Evolutionary conservation across 1,140 invertebrate species (phyloP).

Genomic region (Sarcophaga bullata): DNA sequence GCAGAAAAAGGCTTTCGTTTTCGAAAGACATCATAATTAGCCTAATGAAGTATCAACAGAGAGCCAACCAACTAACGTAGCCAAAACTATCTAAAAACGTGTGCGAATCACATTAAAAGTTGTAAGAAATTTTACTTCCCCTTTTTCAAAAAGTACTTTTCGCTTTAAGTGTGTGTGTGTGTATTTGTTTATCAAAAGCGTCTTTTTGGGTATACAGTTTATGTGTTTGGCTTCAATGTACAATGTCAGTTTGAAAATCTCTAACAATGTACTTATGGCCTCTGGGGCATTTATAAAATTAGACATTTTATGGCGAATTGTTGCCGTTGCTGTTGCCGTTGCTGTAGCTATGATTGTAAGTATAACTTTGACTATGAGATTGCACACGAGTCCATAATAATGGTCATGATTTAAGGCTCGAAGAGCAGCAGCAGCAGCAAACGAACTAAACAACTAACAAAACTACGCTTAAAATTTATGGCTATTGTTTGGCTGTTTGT

Average conservation of each 20-base stretch:
- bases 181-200: background rate
- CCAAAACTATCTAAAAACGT: no score
- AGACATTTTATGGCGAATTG: slow-evolving; percentile 28
- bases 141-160: no score
- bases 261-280: slow-evolving; percentile 6
- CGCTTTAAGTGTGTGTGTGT: background rate
- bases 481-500: slow-evolving; percentile 23
- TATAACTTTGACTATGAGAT: no score
- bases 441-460: background rate
- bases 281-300: slow-evolving; percentile 39
- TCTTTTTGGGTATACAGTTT: background rate
- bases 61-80: no score
- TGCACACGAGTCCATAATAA: background rate
- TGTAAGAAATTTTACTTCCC: no score
- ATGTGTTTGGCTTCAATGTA: no score
- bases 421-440: background rate
- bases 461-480: slow-evolving; percentile 30
- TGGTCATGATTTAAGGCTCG: background rate
- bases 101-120: no score
- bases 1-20: no score
- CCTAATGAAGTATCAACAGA: no score
- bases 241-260: background rate
- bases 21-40: no score
- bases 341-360: background rate
- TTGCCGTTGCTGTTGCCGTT: background rate